Evolutionary conservation across 2,888 invertebrate genomes (phyloP).

Genomic region (Lagria hirta): DNA sequence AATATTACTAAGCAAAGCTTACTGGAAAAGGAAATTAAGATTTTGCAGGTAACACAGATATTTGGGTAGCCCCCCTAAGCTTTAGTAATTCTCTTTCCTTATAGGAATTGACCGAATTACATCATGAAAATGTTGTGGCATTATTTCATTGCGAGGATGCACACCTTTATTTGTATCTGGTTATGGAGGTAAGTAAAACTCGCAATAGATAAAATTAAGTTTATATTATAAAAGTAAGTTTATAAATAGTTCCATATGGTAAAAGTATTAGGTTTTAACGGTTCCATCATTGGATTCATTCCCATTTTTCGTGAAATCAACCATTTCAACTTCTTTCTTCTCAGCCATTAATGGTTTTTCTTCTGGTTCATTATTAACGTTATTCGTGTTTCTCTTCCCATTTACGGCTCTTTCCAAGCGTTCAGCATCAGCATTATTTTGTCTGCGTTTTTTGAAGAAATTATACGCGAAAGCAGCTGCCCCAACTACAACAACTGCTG

Average conservation of each 20-base stretch:
- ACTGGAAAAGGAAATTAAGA: slow-evolving; percentile 98
- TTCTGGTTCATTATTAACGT: slow-evolving; percentile 36
- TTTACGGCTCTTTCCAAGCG: slow-evolving; percentile 38
- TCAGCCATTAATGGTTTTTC: slow-evolving; percentile 45
- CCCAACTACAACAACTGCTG: slow-evolving; percentile 58
- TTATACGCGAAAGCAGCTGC: slow-evolving; percentile 60
- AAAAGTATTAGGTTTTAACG: slow-evolving; percentile 3
- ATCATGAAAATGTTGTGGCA: slow-evolving; percentile 98
- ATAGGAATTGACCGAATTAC: slow-evolving; percentile 91
- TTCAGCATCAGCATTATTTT: slow-evolving; percentile 46
- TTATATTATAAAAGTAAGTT: slow-evolving; percentile 6
- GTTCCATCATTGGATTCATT: slow-evolving; percentile 1
- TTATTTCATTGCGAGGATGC: slow-evolving; percentile 98
- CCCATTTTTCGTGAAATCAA: slow-evolving; percentile 28
- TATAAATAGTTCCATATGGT: slow-evolving; percentile 10
- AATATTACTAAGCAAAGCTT: slow-evolving; percentile 95
- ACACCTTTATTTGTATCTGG: slow-evolving; percentile 90
- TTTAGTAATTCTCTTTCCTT: slow-evolving; percentile 33
- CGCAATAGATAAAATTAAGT: background rate
- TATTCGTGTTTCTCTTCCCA: slow-evolving; percentile 29
- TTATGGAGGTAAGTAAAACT: slow-evolving; percentile 86
- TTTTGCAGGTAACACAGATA: slow-evolving; percentile 91
- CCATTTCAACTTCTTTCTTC: slow-evolving; percentile 19
- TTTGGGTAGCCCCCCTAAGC: slow-evolving; percentile 32
- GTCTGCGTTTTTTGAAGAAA: slow-evolving; percentile 55